Conservation (phyloP, 2,797 vertebrate genomes). For the Anabas testudineus region DNA sequence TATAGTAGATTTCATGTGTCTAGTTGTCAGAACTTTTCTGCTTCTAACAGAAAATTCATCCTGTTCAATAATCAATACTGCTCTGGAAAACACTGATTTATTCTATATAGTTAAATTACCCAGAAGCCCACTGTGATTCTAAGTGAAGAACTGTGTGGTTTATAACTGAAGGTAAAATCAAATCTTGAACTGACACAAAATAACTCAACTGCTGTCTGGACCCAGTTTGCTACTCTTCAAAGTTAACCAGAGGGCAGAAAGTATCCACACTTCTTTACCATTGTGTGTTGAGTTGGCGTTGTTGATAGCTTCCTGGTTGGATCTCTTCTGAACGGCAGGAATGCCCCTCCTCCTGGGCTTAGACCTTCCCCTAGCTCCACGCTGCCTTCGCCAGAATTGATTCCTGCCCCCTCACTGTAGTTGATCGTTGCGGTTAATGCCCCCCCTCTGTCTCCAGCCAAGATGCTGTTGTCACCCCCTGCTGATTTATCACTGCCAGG, state of each 20-base stretch:
- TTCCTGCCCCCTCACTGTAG: background rate
- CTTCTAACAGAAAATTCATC: no score
- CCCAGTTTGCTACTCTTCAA: no score
- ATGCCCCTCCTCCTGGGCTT: slow-evolving; percentile 43
- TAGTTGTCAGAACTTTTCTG: no score
- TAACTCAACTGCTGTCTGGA: no score
- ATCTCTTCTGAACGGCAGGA: slow-evolving; percentile 47
- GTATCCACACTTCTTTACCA: slow-evolving; percentile 39
- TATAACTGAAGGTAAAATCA: background rate
- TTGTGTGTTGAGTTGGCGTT: slow-evolving; percentile 7
- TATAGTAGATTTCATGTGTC: no score
- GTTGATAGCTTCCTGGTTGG: slow-evolving; percentile 6
- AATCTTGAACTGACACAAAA: background rate
- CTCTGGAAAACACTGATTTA: no score
- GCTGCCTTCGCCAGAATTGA: slow-evolving; percentile 25
- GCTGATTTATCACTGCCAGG: background rate
- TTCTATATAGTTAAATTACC: no score
- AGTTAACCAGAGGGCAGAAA: background rate
- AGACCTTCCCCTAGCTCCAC: slow-evolving; percentile 25
- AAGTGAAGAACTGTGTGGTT: background rate
- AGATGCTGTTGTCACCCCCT: slow-evolving; percentile 3
- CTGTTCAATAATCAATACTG: no score
- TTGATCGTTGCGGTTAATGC: background rate
- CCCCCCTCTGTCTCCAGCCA: slow-evolving; percentile 19
- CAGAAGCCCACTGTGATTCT: no score